Evolutionary conservation across 2,888 invertebrate species (phyloP), one percentile per base, ranked within the genome.

Genomic region (Diaprepes abbreviatus): DNA sequence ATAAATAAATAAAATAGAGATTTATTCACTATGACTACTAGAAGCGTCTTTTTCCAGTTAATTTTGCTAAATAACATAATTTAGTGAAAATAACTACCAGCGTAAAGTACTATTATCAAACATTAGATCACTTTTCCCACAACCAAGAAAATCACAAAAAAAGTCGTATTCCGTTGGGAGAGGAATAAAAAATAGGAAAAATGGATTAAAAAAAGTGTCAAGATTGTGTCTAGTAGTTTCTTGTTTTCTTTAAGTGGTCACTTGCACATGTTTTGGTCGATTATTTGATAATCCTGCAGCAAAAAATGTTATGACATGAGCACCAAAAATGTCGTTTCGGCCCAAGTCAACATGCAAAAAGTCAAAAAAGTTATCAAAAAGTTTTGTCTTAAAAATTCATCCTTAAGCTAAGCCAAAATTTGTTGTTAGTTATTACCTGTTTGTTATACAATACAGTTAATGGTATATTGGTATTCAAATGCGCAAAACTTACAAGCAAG

Each of bases 401-500:
- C 38, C 38, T 19, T 17, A 36, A 36, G 35, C 38, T 24, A 55
- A 38, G 55, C 55, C 38, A 24, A 55, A 10, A 40, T 12, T 55
- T 6, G 9, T 50, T 14, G 28, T 55, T 36, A 24, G 21, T 35
- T 55, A 12, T 19, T 45, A 64, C 64, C 55, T 21, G 64, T 43
- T 64, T 38, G 64, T 55, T 36, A 45, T 64, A 55, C 21, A 55
- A 55, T 38, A 64, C 36, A 63, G 38, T 64, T 43, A 45, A 58
- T 40, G 70, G 71, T 65, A 71, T 89, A 89, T 90, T 90, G 90
- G 90, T 90, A 90, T 90, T 90, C 90, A 90, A 90, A 90, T 90
- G 89, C 89, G 86, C 59, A 58, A 58, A 66, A 31, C 19, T 38
- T 33, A 10, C 35, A 45, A 57, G 65, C 57, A 10, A 45, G 35